phyloP scores from a whole-genome alignment of 1,140 invertebrate genomes.

The Agrilus planipennis region DNA sequence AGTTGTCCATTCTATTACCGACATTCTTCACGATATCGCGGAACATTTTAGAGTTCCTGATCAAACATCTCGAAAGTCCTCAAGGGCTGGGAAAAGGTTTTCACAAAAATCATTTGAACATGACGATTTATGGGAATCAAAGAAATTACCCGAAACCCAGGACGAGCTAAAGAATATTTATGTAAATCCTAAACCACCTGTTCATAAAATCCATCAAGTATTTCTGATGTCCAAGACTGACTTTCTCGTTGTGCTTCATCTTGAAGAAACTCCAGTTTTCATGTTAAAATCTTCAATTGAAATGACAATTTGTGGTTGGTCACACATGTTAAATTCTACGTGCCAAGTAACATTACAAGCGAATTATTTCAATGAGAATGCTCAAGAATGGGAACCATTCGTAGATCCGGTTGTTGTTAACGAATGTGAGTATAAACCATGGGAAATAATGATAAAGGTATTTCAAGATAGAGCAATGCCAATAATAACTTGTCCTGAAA shows the following conservation, averaged over 20 bases:
- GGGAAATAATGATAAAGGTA: conserved; percentile 60
- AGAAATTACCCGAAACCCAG: no score
- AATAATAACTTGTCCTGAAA: conserved; percentile 21
- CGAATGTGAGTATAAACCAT: conserved; percentile 56
- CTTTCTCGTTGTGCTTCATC: conserved; percentile 24
- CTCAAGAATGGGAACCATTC: conserved; percentile 66
- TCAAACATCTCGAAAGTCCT: conserved; percentile 34
- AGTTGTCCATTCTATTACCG: conserved; percentile 51
- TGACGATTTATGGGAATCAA: conserved; percentile 64
- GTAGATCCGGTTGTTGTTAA: conserved; percentile 58
- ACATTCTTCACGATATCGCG: conserved; percentile 44
- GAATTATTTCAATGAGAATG: conserved; percentile 61
- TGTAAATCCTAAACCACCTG: conserved; percentile 3
- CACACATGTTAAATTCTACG: conserved; percentile 41
- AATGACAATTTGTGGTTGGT: conserved; percentile 52
- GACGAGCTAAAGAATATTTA: no score
- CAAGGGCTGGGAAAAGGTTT: conserved; percentile 3
- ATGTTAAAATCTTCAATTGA: conserved; percentile 43
- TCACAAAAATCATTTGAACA: conserved; percentile 30
- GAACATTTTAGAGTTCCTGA: conserved; percentile 41
- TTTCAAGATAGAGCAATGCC: conserved; percentile 37
- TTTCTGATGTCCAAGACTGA: conserved; percentile 29
- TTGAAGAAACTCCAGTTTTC: conserved; percentile 28
- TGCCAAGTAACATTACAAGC: conserved; percentile 52
- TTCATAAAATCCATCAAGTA: conserved; percentile 17